A percentile compares a stretch with the other conserved stretches of the same genome.
phyloP scores from a whole-genome alignment of 1,140 invertebrate species.

The Cyrtorhinus lividipennis region DNA sequence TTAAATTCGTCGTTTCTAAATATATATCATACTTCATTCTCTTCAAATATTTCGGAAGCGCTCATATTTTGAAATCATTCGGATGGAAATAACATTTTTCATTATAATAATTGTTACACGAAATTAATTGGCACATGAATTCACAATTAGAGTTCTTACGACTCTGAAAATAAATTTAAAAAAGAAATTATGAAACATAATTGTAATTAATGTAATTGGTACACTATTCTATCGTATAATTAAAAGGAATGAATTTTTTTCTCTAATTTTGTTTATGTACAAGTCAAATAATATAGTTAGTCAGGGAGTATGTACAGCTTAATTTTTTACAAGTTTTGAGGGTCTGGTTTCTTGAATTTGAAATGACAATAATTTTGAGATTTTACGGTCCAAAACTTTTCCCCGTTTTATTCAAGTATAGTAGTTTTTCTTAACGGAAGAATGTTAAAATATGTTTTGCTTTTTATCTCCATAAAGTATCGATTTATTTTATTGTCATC shows the following conservation, averaged over 20 bases:
- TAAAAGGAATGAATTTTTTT: constrained; percentile 14
- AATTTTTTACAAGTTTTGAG: too few species aligned
- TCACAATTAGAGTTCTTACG: constrained; percentile 5
- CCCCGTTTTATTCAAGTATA: too few species aligned
- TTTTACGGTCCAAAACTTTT: too few species aligned
- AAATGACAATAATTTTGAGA: too few species aligned
- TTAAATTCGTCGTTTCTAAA: not conserved
- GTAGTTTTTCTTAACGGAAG: too few species aligned
- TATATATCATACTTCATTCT: constrained; percentile 13
- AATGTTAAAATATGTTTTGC: too few species aligned
- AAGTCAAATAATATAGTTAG: too few species aligned
- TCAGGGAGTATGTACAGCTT: too few species aligned
- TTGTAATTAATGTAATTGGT: not conserved
- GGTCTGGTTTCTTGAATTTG: too few species aligned
- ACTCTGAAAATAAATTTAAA: not conserved
- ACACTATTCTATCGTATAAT: constrained; percentile 9
- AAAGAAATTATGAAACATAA: constrained; percentile 3
- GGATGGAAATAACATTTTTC: too few species aligned
- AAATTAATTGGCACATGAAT: constrained; percentile 20
- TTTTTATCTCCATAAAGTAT: not conserved
- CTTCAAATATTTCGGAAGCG: constrained; percentile 12
- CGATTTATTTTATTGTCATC: constrained; percentile 12
- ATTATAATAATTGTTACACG: too few species aligned
- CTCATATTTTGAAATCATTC: constrained; percentile 13
- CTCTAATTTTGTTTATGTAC: not conserved